phyloP scores from a whole-genome alignment of 2,888 invertebrate genomes.

The Elgonia sp. region DNA sequence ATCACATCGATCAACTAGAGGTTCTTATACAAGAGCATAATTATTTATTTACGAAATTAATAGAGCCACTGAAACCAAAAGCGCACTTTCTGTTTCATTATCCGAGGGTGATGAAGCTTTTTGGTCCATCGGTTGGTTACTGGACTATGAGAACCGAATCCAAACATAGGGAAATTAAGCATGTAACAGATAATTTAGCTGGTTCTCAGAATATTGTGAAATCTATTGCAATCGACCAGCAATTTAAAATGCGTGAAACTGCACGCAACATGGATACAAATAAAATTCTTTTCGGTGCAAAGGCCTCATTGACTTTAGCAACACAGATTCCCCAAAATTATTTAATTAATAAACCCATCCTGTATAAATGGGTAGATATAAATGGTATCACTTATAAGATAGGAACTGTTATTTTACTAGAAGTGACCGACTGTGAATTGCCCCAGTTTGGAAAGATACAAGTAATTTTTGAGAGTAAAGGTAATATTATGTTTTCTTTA shows the following conservation, averaged over 20 bases:
- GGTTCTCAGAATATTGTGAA: constrained; percentile 20
- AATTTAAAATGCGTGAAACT: constrained; percentile 8
- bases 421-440: constrained; percentile 32
- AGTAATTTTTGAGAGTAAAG: constrained; percentile 32
- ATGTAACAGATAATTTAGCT: constrained; percentile 25
- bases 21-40: constrained; percentile 36
- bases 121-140: constrained; percentile 34
- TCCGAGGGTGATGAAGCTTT: constrained; percentile 21
- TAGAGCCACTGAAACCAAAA: constrained; percentile 52
- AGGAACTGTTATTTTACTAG: constrained; percentile 32
- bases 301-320: neutral
- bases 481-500: constrained; percentile 18
- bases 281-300: constrained; percentile 14
- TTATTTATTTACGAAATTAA: constrained; percentile 44
- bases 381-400: constrained; percentile 23
- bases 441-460: constrained; percentile 44
- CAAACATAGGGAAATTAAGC: constrained; percentile 32
- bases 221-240: constrained; percentile 31
- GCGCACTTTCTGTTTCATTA: constrained; percentile 31
- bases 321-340: constrained; percentile 6
- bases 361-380: constrained; percentile 17
- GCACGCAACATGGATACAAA: constrained; percentile 15
- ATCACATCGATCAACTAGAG: constrained; percentile 47
- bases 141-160: constrained; percentile 49
- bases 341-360: neutral